Evolutionary conservation across 2,113 vertebrate species (phyloP), one percentile per base, ranked within the genome.

Genomic region (Mixornis gularis): DNA sequence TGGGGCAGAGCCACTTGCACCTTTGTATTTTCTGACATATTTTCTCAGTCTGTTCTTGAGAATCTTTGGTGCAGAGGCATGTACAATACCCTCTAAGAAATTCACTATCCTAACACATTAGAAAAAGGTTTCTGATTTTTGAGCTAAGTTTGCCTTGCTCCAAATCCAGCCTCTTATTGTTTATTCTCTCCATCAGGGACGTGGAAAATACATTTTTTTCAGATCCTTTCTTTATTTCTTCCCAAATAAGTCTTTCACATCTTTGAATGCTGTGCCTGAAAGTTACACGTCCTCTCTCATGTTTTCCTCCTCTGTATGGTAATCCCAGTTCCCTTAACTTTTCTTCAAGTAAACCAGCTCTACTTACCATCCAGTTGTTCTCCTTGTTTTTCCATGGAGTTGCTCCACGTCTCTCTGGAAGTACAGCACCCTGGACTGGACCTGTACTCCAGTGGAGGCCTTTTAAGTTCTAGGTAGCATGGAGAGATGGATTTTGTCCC

Each of bases 41-140:
- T 87, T 93, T 76, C 22, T 34, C 59, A 85, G 26, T 49, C 51
- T 92, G 7, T 72, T 90, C 44, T 83, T 90, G 59, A 82, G 76
- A 34, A 34, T 60, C 53, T 90, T 48, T 13, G 3, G 22, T 65
- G 25, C 36, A 69, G 60, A 68, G 29, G 14, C 71, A 44, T 36
- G 53, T 91, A 30, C 40, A 56, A 6, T 64, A 70, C 40, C 40
- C 44, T 48, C 43, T 77, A 78, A 84, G 44, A 40, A 51, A 40
- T 74, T 71, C 13, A 20, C 49, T 82, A 30, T 34, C 46, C 34
- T 53, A 62, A 71, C 46, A 18, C 21, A 24, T 87, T 79, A 56
- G 40, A 79, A 83, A 44, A n/a, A 44, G 4, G 2, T 68, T 79
- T 63, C 49, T 68, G 17, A 76, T 62, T 92, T 91, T 90, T 72